These are phyloP conservation scores for Grapholita molesta DNA, from an alignment of 1,140 invertebrate species.

Conservation along the genomic window DNA sequence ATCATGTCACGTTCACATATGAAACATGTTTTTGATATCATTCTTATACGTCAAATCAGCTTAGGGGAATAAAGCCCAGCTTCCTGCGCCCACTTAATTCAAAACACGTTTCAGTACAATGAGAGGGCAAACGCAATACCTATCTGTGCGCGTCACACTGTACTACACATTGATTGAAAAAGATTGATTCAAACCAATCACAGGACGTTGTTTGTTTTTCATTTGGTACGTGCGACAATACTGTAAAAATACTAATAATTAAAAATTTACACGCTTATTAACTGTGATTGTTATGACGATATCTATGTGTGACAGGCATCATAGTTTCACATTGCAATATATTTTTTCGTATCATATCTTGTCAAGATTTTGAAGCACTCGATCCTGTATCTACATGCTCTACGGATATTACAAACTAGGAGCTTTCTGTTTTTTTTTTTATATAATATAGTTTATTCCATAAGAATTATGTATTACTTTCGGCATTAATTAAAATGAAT, in stretches of 20 bases:
- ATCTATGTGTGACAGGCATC: too few relatives aligned
- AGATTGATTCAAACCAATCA: conserved; percentile 11
- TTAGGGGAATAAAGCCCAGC: not conserved
- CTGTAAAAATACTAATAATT: not conserved
- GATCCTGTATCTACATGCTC: too few relatives aligned
- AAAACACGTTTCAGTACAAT: conserved; percentile 48
- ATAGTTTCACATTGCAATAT: too few relatives aligned
- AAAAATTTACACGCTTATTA: not conserved
- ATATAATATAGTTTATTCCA: too few relatives aligned
- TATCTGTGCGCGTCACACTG: conserved; percentile 14
- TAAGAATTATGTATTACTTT: too few relatives aligned
- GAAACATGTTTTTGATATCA: not conserved
- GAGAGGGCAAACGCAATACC: conserved; percentile 34
- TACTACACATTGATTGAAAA: conserved; percentile 16
- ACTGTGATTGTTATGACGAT: not conserved
- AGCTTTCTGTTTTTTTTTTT: too few relatives aligned
- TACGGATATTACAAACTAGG: too few relatives aligned
- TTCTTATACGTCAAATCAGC: not conserved
- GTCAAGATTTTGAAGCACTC: too few relatives aligned
- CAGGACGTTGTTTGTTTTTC: conserved; percentile 4
- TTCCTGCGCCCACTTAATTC: conserved; percentile 38
- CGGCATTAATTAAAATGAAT: too few relatives aligned
- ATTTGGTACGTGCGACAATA: conserved; percentile 7
- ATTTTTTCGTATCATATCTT: too few relatives aligned
- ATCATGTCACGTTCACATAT: too few relatives aligned